Percentiles rank a stretch among this genome's conserved stretches.
Conservation (phyloP, 2,888 invertebrate genomes). For the Acrocyrtus sp. region DNA sequence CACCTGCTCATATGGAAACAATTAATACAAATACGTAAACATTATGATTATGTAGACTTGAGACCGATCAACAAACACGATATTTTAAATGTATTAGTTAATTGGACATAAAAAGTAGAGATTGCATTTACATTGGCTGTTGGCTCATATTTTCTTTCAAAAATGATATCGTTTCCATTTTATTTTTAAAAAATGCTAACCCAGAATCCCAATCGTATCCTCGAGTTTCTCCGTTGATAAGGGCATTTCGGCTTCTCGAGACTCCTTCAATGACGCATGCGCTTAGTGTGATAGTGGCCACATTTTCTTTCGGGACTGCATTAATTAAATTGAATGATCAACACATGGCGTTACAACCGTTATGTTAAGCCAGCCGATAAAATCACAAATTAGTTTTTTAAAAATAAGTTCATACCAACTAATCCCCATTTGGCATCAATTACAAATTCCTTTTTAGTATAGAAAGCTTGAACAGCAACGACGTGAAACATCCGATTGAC, state of each 20-base stretch:
- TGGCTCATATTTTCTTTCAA: too few relatives aligned
- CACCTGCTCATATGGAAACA: constrained; percentile 77
- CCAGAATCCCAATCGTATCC: constrained; percentile 97
- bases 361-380: too few relatives aligned
- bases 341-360: neutral
- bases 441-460: constrained; percentile 74
- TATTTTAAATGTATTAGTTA: too few relatives aligned
- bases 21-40: neutral
- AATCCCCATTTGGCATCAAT: constrained; percentile 80
- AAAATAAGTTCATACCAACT: constrained; percentile 67
- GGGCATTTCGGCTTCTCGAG: constrained; percentile 88
- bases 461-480: constrained; percentile 91
- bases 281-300: constrained; percentile 89
- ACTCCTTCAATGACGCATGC: constrained; percentile 98
- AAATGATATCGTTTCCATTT: too few relatives aligned
- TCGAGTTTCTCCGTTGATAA: constrained; percentile 93
- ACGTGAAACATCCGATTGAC: constrained; percentile 95
- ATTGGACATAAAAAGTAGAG: too few relatives aligned
- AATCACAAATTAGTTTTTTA: too few relatives aligned
- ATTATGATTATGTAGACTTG: neutral
- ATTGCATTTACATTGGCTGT: too few relatives aligned
- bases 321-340: neutral
- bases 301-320: constrained; percentile 86
- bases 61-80: too few relatives aligned
- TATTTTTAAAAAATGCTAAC: neutral